Percentiles rank a stretch among this genome's conserved stretches.
phyloP scores from a whole-genome alignment of 2,888 invertebrate genomes.

The Lasioglossum pauxillum region DNA sequence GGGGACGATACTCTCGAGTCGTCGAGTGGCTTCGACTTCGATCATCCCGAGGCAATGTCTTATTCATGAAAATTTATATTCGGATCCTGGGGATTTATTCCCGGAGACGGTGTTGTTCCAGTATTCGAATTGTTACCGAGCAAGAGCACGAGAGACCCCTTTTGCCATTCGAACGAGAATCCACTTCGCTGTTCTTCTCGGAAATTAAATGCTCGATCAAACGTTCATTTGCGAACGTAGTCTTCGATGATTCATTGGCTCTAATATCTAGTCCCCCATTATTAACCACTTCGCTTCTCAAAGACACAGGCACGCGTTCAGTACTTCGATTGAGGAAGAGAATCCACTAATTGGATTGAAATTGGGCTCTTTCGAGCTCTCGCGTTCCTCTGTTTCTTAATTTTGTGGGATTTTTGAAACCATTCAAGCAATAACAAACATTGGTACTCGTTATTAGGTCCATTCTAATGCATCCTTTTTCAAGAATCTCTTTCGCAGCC shows the following conservation, averaged over 20 bases:
- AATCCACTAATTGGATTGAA: not conserved
- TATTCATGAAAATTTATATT: conserved; percentile 40
- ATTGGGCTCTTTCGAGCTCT: not conserved
- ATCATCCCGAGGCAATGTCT: conserved; percentile 12
- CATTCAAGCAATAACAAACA: not conserved
- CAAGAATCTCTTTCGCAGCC: not conserved
- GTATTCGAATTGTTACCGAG: not conserved
- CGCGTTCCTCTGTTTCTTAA: not conserved
- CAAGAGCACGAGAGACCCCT: not conserved
- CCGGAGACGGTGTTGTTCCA: not conserved
- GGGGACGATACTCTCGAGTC: conserved; percentile 9
- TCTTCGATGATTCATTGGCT: not conserved
- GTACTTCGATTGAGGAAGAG: not conserved
- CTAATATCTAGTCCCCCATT: not conserved
- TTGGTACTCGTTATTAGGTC: not conserved
- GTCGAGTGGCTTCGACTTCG: conserved; percentile 7
- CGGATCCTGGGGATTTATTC: not conserved
- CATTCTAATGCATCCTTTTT: not conserved
- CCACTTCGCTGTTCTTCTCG: not conserved
- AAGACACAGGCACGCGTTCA: not conserved
- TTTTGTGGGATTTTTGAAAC: not conserved
- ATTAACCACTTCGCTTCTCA: not conserved
- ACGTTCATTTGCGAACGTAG: not conserved
- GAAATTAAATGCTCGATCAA: not conserved
- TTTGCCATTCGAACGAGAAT: not conserved